Conservation (phyloP, 1,140 invertebrate species). For the Leptinotarsa texana region DNA sequence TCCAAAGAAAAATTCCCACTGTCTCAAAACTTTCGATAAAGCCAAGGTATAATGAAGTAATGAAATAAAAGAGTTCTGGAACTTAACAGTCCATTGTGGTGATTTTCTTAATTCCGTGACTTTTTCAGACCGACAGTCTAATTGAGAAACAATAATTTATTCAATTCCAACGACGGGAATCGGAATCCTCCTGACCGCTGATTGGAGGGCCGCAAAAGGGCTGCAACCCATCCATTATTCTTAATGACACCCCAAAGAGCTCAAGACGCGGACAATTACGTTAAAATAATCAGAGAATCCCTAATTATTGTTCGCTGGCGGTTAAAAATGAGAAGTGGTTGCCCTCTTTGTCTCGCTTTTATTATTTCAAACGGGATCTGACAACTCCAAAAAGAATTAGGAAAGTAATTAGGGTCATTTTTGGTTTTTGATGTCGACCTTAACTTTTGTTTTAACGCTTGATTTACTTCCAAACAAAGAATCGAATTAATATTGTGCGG, state of each 20-base stretch:
- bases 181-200: conserved; percentile 26
- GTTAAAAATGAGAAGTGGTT: conserved; percentile 47
- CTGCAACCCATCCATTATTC: conserved; percentile 49
- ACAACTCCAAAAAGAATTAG: conserved; percentile 47
- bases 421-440: conserved; percentile 41
- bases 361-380: conserved; percentile 43
- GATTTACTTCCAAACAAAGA: conserved; percentile 44
- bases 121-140: conserved; percentile 39
- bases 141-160: conserved; percentile 54
- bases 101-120: conserved; percentile 26
- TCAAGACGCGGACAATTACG: conserved; percentile 27
- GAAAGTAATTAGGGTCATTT: conserved; percentile 48
- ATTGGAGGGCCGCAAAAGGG: conserved; percentile 35
- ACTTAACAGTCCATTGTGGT: conserved; percentile 24
- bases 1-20: neutral
- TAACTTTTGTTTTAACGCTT: conserved; percentile 46
- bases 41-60: conserved; percentile 15
- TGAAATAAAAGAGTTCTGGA: conserved; percentile 18
- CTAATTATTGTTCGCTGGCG: conserved; percentile 28
- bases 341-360: conserved; percentile 39
- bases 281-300: conserved; percentile 30
- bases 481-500: conserved; percentile 33
- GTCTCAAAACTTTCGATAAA: neutral
- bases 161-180: conserved; percentile 47
- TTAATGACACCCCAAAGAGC: conserved; percentile 50